Percentiles rank a stretch among this genome's conserved stretches.
Evolutionary conservation across 2,797 vertebrate genomes (phyloP).

Genomic region (Acanthis flammea): DNA sequence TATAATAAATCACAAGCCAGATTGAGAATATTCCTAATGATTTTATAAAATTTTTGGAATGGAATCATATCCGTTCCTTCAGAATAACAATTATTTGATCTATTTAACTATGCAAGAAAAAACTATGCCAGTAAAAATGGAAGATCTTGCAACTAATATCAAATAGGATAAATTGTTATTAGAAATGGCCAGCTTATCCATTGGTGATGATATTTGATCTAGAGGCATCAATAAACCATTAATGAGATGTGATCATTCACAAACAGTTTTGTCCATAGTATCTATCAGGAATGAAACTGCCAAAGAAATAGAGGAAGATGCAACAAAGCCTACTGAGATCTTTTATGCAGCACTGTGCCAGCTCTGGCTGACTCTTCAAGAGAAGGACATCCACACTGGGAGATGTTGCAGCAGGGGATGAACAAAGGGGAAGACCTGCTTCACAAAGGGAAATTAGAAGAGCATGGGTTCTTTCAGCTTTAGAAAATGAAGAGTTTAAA

Average conservation of each 20-base stretch:
- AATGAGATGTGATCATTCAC: background rate
- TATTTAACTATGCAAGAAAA: background rate
- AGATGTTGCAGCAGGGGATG: background rate
- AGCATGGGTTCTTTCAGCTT: background rate
- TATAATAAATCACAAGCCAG: background rate
- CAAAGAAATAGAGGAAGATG: background rate
- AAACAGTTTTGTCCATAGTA: background rate
- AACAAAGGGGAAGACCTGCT: background rate
- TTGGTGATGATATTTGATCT: background rate
- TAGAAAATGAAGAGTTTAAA: background rate
- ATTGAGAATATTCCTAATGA: background rate
- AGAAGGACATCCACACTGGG: background rate
- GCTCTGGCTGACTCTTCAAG: background rate
- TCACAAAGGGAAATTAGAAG: background rate
- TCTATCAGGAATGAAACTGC: background rate
- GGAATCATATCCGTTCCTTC: background rate
- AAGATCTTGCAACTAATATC: background rate
- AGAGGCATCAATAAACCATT: background rate
- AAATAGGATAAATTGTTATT: background rate
- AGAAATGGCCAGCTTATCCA: background rate
- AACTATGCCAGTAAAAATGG: background rate
- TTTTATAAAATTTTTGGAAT: background rate
- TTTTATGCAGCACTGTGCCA: background rate
- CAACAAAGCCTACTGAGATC: background rate
- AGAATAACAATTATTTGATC: background rate